Evolutionary conservation across 1,140 invertebrate species (phyloP), one percentile per base, ranked within the genome.

Genomic region (Scaptomyza hsui): DNA sequence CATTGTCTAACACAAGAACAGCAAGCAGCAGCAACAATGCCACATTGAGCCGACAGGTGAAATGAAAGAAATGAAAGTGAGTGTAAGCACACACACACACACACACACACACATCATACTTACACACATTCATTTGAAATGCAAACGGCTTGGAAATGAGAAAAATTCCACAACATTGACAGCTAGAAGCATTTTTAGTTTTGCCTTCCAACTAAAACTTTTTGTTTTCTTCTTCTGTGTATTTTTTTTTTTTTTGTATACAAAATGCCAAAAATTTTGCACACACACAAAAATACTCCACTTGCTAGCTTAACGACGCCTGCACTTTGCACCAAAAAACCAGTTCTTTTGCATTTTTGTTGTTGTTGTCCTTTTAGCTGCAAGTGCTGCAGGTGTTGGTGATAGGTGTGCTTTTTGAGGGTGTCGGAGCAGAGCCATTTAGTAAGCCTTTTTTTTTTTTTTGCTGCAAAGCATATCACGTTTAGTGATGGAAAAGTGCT

Each of bases 41-140:
- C 60, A 81, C 62, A 81, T 72, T 80, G 57, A 76, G 78, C 78
- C 67, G 78, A 82, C 78, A 77, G 78, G 62, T 77, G 53, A 77
- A 77, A 64, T 59, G 55, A 65, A 79, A 79, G 48, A 77, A 77
- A 64, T 59, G 51, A 62, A 79, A 79, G 70, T 74, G 70, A 60
- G 77, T 53, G 63, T 7, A n/a, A 5, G 6, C 32, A 19, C 45
- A 12, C 18, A 48, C 47, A 37, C 21, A 39, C 26, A 29, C 18
- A 21, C 13, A 29, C 37, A 32, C 45, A 19, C n/a, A 51, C 37
- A 51, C 48, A 13, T 16, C 16, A 4, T 18, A 12, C 18, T 29
- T 42, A 56, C 52, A 42, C 29, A 44, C 35, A 35, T 67, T 67
- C 57, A 67, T 72, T 72, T 72, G 18, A 57, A 59, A 72, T 72